A percentile compares a stretch with the other conserved stretches of the same genome.
Evolutionary conservation across 2,797 vertebrate species (phyloP).

Genomic region (Apogon hyalosoma): DNA sequence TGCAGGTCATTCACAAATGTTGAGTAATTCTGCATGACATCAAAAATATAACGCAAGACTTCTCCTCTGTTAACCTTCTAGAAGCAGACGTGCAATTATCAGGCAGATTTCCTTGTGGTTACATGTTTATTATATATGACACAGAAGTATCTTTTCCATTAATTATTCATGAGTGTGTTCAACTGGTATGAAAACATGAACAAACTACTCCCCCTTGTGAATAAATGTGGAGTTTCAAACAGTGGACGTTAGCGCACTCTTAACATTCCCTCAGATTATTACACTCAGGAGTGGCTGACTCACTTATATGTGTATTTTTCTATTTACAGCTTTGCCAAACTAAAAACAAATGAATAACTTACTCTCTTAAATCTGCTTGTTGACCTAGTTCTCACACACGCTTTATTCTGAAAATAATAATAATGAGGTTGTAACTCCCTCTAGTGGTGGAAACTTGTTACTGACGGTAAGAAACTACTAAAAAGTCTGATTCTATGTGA

Average conservation of each 20-base stretch:
- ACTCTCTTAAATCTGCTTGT: background rate
- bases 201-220: slow-evolving; percentile 33
- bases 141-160: too few relatives aligned
- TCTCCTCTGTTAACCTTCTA: too few relatives aligned
- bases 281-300: too few relatives aligned
- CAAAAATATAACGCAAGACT: too few relatives aligned
- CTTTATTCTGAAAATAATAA: background rate
- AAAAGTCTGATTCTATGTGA: too few relatives aligned
- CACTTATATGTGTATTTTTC: background rate
- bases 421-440: slow-evolving; percentile 27
- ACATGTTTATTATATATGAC: too few relatives aligned
- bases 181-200: background rate
- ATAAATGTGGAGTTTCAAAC: slow-evolving; percentile 1
- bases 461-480: background rate
- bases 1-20: slow-evolving; percentile 22
- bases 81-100: too few relatives aligned
- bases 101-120: too few relatives aligned
- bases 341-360: background rate
- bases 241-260: background rate
- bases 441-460: slow-evolving; percentile 51
- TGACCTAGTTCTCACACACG: slow-evolving; percentile 15
- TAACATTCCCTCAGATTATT: background rate
- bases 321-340: background rate
- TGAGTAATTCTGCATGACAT: too few relatives aligned
- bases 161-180: background rate